A percentile compares a stretch with the other conserved stretches of the same genome.
Evolutionary conservation across 2,888 invertebrate genomes (phyloP).

Genomic region (Chloroclystis v-ata): DNA sequence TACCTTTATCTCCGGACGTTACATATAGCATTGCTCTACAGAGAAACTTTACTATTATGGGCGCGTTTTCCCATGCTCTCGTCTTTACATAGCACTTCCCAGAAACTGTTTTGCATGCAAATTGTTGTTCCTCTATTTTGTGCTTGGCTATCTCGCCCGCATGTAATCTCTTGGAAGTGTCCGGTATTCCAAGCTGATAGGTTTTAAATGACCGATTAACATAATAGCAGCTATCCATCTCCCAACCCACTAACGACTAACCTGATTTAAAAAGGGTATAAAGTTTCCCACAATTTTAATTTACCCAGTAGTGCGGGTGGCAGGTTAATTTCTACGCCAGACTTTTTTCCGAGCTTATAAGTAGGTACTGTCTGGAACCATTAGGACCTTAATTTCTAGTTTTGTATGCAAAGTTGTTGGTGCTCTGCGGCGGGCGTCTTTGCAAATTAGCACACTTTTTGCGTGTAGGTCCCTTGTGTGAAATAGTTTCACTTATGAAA

Average conservation of each 20-base stretch:
- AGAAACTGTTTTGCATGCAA: slow-evolving; percentile 20
- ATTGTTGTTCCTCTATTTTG: slow-evolving; percentile 17
- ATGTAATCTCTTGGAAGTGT: slow-evolving; percentile 15
- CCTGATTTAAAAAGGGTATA: neutral
- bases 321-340: slow-evolving; percentile 1
- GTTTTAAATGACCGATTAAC: slow-evolving; percentile 15
- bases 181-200: slow-evolving; percentile 9
- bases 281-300: slow-evolving; percentile 1
- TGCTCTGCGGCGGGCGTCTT: slow-evolving; percentile 32
- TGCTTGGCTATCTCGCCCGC: slow-evolving; percentile 7
- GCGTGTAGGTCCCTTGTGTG: neutral
- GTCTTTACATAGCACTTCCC: slow-evolving; percentile 11
- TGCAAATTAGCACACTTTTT: slow-evolving; percentile 30
- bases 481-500: neutral
- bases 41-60: slow-evolving; percentile 6
- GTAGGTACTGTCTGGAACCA: slow-evolving; percentile 13
- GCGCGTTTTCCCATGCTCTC: slow-evolving; percentile 9
- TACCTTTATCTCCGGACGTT: neutral
- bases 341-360: slow-evolving; percentile 7
- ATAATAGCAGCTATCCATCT: slow-evolving; percentile 5
- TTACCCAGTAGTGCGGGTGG: neutral
- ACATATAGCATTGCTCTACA: neutral
- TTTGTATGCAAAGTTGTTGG: slow-evolving; percentile 42
- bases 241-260: slow-evolving; percentile 2
- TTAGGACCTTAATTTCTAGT: slow-evolving; percentile 30